These are phyloP conservation scores for Temnothorax unifasciatus DNA, from an alignment of 2,888 invertebrate genomes.

Conservation along the genomic window DNA sequence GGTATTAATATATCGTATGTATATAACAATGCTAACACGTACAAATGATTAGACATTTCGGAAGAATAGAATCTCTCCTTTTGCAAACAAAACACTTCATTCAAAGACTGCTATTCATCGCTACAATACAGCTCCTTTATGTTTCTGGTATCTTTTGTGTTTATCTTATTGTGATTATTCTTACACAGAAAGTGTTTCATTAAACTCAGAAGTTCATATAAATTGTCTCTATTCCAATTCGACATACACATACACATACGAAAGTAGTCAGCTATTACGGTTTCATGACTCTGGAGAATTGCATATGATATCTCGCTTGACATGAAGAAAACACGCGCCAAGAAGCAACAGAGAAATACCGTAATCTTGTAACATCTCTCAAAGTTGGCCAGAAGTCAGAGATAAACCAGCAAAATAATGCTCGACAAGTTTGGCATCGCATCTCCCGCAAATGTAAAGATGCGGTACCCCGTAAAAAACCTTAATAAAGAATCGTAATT, in stretches of 20 bases:
- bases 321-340: conserved; percentile 30
- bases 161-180: conserved; percentile 1
- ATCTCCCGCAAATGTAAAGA: background rate
- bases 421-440: background rate
- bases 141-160: background rate
- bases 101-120: background rate
- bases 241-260: background rate
- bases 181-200: background rate
- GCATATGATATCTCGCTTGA: conserved; percentile 30
- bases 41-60: background rate
- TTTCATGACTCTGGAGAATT: conserved; percentile 27
- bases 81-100: background rate
- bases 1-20: background rate
- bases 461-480: background rate
- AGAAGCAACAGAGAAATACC: conserved; percentile 41
- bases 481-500: background rate
- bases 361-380: conserved; percentile 18
- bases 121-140: background rate
- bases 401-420: conserved; percentile 10
- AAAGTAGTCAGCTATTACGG: conserved; percentile 10
- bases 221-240: conserved; percentile 3
- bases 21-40: background rate
- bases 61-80: background rate
- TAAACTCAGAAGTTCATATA: conserved; percentile 22
- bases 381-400: conserved; percentile 11